Base-by-base conservation (phyloP, 2,888 invertebrate genomes). In the Drosophila subsilvestris region DNA sequence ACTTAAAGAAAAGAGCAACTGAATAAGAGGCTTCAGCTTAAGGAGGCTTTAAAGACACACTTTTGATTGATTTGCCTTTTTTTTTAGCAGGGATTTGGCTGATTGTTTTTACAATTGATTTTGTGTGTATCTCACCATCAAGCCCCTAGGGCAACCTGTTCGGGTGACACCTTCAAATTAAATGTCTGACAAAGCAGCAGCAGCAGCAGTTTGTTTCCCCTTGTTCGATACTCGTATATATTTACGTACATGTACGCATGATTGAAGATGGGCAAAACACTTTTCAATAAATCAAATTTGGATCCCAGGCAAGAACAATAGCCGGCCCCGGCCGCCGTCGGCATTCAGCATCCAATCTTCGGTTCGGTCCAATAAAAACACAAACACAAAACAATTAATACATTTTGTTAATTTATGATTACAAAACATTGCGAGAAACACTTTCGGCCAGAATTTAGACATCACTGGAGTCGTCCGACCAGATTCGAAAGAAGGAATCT, bases 341-440 rank as follows among this genome's bases (percentile, higher is more conserved):
- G 84, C 88, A 74, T 79, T 73, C 54, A 29, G 60, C 77, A 69
- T 86, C 87, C 84, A 85, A 84, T 83, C 72, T 66, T 32, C 32
- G 32, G 32, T 66, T 69, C 37, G 14, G 72, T 69, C 58, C 75
- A 78, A 88, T 83, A 90, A 89, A 88, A 79, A 76, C 78, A 82
- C 83, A 77, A 77, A 83, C 83, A 88, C 88, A 87, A 87, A 88
- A 84, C 89, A 88, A 90, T 90, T 90, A 90, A 90, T 86, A 82
- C 81, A 89, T 88, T 89, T 88, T 88, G 89, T 89, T 89, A 89
- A 90, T 90, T 90, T 90, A 90, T 89, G 90, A 89, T 85, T 85
- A 79, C 82, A 88, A 87, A 86, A 87, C 82, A 85, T 85, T 82
- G 82, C 86, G 80, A 80, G 80, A 86, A 80, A 87, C 86, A 87